These are phyloP conservation scores for Epinephelus malabaricus DNA, from an alignment of 2,797 vertebrate genomes.

Conservation along the genomic window DNA sequence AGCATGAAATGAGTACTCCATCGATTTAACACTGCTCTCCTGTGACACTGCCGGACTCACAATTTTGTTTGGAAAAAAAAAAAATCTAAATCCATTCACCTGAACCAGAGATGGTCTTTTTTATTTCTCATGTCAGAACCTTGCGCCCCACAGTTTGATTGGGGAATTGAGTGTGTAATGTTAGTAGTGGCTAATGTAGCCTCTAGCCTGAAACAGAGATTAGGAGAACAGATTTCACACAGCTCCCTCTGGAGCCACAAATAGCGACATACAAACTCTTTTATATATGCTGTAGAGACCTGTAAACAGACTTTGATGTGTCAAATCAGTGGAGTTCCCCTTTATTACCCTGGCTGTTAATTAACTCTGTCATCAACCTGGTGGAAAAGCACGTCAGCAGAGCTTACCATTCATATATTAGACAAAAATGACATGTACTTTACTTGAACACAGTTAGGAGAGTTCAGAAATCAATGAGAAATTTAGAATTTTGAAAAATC, in stretches of 20 bases:
- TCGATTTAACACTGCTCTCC: background rate
- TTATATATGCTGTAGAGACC: too few species aligned
- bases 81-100: background rate
- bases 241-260: too few species aligned
- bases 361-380: background rate
- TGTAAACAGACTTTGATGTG: too few species aligned
- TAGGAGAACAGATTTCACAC: too few species aligned
- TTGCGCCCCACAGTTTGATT: background rate
- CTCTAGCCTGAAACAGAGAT: too few species aligned
- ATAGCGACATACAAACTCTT: too few species aligned
- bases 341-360: background rate
- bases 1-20: background rate
- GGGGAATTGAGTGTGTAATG: background rate
- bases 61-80: background rate
- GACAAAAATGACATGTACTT: background rate
- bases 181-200: background rate
- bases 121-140: background rate
- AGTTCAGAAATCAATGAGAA: too few species aligned
- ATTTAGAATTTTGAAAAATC: too few species aligned
- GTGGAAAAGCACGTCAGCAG: background rate
- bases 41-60: background rate
- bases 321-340: too few species aligned
- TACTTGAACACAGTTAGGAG: background rate
- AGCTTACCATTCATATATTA: background rate
- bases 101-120: background rate